phyloP scores from a whole-genome alignment of 35 echinoderm and acorn worm genomes.

The Lytechinus pictus region DNA sequence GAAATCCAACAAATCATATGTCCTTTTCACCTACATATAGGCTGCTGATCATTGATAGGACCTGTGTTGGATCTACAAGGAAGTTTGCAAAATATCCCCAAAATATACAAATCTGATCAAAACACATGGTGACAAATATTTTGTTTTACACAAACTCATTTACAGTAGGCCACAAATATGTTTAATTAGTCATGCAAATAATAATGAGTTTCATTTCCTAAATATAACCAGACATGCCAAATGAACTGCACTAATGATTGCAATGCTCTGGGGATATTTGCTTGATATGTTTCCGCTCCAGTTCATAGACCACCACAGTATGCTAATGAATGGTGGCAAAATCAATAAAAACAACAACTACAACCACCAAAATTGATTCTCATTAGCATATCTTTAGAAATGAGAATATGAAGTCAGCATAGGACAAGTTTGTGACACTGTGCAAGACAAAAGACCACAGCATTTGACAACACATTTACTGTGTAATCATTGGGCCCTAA shows the following conservation, averaged over 20 bases:
- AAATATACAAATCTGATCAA: no score
- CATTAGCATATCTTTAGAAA: constrained; percentile 5
- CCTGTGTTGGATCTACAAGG: no score
- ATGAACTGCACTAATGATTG: background rate
- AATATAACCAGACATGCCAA: background rate
- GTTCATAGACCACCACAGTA: background rate
- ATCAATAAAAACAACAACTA: background rate
- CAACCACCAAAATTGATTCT: background rate
- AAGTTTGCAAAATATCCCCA: no score
- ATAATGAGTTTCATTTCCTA: no score
- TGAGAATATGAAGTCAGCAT: background rate
- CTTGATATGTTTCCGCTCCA: background rate
- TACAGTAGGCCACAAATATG: no score
- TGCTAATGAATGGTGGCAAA: background rate
- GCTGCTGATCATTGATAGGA: no score
- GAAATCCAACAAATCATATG: no score
- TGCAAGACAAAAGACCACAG: background rate
- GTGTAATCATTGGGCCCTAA: background rate
- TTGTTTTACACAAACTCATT: no score
- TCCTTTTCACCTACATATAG: no score
- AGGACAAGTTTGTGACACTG: background rate
- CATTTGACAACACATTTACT: background rate
- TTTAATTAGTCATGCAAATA: no score
- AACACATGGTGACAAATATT: no score
- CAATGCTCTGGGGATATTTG: background rate